phyloP scores from a whole-genome alignment of 2,888 invertebrate genomes.

The Nineta flava region DNA sequence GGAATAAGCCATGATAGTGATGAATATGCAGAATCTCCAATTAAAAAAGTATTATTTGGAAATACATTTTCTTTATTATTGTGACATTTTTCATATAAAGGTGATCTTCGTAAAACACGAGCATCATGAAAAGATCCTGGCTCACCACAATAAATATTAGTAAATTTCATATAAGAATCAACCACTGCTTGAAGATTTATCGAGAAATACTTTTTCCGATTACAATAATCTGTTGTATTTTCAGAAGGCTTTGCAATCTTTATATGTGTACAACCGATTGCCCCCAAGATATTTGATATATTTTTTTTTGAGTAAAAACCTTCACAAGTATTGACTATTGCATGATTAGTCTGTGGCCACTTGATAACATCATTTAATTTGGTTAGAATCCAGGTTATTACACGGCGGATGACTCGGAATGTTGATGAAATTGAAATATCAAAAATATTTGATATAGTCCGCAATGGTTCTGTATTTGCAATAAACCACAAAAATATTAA shows the following conservation, averaged over 20 bases:
- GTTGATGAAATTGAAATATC: slow-evolving; percentile 9
- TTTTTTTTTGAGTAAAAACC: slow-evolving; percentile 8
- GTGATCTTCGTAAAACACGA: slow-evolving; percentile 14
- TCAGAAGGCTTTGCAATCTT: slow-evolving; percentile 6
- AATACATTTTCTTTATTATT: slow-evolving; percentile 7
- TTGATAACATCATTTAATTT: slow-evolving; percentile 8
- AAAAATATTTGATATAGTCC: slow-evolving; percentile 8
- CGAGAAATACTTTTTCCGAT: slow-evolving; percentile 8
- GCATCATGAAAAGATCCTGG: slow-evolving; percentile 12
- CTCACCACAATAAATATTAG: slow-evolving; percentile 9
- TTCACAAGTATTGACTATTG: slow-evolving; percentile 2
- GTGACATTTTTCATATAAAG: slow-evolving; percentile 6
- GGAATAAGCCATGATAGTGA: slow-evolving; percentile 11
- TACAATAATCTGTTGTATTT: slow-evolving; percentile 7
- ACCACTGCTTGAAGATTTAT: slow-evolving; percentile 9
- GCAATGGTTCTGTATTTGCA: slow-evolving; percentile 9
- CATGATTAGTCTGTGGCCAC: slow-evolving; percentile 7
- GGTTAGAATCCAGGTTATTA: slow-evolving; percentile 7
- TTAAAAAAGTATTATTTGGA: slow-evolving; percentile 10
- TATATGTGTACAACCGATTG: slow-evolving; percentile 9
- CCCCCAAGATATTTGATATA: slow-evolving; percentile 6
- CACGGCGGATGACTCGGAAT: slow-evolving; percentile 7
- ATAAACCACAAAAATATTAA: slow-evolving; percentile 8
- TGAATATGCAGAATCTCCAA: slow-evolving; percentile 14
- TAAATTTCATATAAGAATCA: slow-evolving; percentile 6